Conservation (phyloP, 2,113 vertebrate genomes). For the Leptocoma aspasia region DNA sequence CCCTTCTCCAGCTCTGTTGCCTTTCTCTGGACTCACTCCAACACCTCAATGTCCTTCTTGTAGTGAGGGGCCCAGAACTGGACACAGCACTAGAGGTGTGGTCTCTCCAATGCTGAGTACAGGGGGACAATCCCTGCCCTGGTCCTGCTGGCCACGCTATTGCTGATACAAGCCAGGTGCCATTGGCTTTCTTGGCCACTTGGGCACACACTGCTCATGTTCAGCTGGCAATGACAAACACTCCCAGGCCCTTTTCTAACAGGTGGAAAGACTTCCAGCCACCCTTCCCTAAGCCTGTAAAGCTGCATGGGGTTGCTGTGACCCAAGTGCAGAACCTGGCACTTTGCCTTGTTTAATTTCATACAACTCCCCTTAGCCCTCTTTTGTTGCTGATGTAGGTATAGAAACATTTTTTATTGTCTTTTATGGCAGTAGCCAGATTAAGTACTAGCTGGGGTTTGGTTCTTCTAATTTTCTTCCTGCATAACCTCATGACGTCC, state of each 20-base stretch:
- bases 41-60: neutral
- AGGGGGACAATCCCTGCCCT: fast-evolving
- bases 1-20: neutral
- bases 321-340: fast-evolving
- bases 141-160: neutral
- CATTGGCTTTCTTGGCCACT: neutral
- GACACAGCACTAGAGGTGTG: fast-evolving
- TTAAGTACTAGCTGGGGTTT: neutral
- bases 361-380: neutral
- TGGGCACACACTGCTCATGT: fast-evolving
- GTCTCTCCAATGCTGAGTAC: fast-evolving
- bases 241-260: neutral
- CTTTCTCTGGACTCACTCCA: neutral
- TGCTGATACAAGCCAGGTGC: fast-evolving
- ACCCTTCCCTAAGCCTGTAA: neutral
- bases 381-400: neutral
- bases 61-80: neutral
- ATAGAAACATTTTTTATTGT: neutral
- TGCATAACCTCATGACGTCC: too few species aligned
- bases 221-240: neutral
- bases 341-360: neutral
- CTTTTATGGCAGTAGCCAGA: neutral
- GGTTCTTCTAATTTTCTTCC: neutral
- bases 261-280: neutral
- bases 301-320: neutral